Evolutionary conservation across 2,888 invertebrate genomes (phyloP).

Genomic region (Strigamia transsilvanica): DNA sequence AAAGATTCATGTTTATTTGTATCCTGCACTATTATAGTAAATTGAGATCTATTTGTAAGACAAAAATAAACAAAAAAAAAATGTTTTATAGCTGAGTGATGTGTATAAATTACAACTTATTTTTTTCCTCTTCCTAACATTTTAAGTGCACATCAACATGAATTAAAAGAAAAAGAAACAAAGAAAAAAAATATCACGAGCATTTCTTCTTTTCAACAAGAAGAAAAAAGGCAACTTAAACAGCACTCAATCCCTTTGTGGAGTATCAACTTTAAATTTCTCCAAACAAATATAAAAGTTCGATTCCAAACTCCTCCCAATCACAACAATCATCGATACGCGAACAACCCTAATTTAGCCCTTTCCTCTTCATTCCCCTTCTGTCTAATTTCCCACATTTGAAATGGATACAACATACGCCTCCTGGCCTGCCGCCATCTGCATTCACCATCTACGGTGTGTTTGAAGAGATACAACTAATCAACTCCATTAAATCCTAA

Average conservation of each 20-base stretch:
- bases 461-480: slow-evolving; percentile 44
- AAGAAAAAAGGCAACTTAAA: background rate
- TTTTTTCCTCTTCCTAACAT: slow-evolving; percentile 24
- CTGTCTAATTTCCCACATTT: slow-evolving; percentile 44
- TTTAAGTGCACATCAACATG: slow-evolving; percentile 44
- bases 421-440: slow-evolving; percentile 42
- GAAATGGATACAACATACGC: slow-evolving; percentile 29
- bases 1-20: slow-evolving; percentile 27
- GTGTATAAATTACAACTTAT: slow-evolving; percentile 40
- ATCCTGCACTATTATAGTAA: background rate
- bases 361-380: background rate
- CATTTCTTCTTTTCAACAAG: background rate
- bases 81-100: slow-evolving; percentile 19
- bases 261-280: background rate
- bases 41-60: slow-evolving; percentile 22
- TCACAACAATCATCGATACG: slow-evolving; percentile 28
- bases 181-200: background rate
- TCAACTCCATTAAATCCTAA: slow-evolving; percentile 42
- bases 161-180: background rate
- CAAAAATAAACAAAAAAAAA: background rate
- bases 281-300: background rate
- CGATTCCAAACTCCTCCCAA: slow-evolving; percentile 42
- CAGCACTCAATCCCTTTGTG: background rate
- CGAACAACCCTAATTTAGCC: slow-evolving; percentile 33
- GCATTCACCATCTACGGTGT: slow-evolving; percentile 31